Percentiles rank a stretch among this genome's conserved stretches.
phyloP scores from a whole-genome alignment of 2,113 vertebrate species.

The human region DNA sequence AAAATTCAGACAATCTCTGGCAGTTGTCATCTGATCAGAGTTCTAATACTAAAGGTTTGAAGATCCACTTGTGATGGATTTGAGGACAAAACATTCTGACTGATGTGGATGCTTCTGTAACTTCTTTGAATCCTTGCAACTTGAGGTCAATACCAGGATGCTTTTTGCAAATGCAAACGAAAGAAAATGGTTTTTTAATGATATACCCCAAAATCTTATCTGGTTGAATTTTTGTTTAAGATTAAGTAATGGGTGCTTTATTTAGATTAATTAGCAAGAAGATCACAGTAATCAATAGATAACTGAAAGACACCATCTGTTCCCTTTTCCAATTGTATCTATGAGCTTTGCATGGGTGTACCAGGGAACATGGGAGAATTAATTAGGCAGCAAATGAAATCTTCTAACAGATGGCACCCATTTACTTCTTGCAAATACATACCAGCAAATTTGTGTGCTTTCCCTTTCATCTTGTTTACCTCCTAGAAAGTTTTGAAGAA shows the following conservation, averaged over 20 bases:
- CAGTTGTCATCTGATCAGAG: background rate
- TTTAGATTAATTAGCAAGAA: constrained; percentile 75
- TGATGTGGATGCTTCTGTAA: background rate
- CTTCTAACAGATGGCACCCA: constrained; percentile 66
- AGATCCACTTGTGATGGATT: background rate
- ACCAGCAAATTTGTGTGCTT: background rate
- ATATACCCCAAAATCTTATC: background rate
- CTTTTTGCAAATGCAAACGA: constrained; percentile 36
- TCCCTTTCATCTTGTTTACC: constrained; percentile 26
- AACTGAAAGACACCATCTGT: constrained; percentile 53
- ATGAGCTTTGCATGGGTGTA: constrained; percentile 44
- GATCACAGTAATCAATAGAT: constrained; percentile 63
- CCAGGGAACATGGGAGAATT: constrained; percentile 57
- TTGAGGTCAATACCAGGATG: constrained; percentile 21
- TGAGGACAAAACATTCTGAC: background rate
- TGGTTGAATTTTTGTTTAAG: constrained; percentile 32
- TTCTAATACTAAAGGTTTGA: background rate
- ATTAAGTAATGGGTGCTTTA: constrained; percentile 52
- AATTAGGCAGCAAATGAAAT: constrained; percentile 73
- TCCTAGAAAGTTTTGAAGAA: constrained; percentile 54
- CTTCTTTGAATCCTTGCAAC: background rate
- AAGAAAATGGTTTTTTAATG: constrained; percentile 55
- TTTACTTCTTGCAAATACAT: constrained; percentile 54
- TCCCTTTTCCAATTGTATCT: constrained; percentile 44
- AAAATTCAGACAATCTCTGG: background rate